These are phyloP conservation scores for Drosophila demipolita DNA, from an alignment of 2,888 invertebrate species.

Conservation along the genomic window DNA sequence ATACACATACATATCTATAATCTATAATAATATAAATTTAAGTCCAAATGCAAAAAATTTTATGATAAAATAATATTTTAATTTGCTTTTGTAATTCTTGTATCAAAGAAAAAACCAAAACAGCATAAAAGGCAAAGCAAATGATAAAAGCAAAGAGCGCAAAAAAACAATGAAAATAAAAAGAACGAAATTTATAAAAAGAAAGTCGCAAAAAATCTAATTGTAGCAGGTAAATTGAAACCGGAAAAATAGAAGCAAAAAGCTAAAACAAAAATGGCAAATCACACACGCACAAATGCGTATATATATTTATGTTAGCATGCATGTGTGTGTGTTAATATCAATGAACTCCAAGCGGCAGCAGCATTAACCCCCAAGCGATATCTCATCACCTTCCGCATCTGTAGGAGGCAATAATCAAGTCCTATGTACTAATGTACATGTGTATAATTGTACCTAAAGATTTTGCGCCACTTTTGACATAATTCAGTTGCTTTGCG, in stretches of 20 bases:
- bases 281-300: conserved; percentile 2
- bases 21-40: no score
- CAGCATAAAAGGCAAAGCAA: conserved; percentile 38
- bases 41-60: no score
- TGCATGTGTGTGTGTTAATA: conserved; percentile 41
- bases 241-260: conserved; percentile 44
- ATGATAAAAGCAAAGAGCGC: conserved; percentile 59
- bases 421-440: conserved; percentile 18
- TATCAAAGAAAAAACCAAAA: conserved; percentile 16
- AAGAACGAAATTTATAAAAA: conserved; percentile 45
- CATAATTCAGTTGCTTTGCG: conserved; percentile 55
- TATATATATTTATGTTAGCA: not conserved
- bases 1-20: not conserved
- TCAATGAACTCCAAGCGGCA: conserved; percentile 66
- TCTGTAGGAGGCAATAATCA: conserved; percentile 15
- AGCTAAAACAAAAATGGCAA: conserved; percentile 33
- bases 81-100: conserved; percentile 25
- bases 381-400: conserved; percentile 4
- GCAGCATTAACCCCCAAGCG: conserved; percentile 36
- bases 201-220: conserved; percentile 53
- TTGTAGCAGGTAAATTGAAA: conserved; percentile 70
- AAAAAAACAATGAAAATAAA: conserved; percentile 36
- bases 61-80: not conserved
- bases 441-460: conserved; percentile 42
- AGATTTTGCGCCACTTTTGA: conserved; percentile 75